Evolutionary conservation across 2,113 vertebrate species (phyloP).

Genomic region (Urocynchramus pylzowi): DNA sequence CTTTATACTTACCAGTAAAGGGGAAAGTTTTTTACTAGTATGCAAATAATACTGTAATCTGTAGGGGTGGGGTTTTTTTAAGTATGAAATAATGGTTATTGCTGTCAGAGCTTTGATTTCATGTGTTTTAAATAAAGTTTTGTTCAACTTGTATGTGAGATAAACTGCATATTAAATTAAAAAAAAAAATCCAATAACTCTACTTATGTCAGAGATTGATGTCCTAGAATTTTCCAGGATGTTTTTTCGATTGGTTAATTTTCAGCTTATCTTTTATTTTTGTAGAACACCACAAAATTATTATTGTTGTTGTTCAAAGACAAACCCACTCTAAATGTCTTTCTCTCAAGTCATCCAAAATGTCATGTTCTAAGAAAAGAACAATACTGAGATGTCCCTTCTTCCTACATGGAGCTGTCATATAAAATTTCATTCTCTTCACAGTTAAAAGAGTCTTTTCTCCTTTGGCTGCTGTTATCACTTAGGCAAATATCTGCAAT

Average conservation of each 20-base stretch:
- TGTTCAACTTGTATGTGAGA: too few relatives aligned
- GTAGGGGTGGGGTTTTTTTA: fast-evolving
- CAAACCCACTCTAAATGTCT: background rate
- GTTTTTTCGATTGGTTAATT: background rate
- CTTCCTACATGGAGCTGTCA: background rate
- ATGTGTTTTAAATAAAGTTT: background rate
- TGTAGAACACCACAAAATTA: background rate
- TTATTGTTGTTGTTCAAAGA: background rate
- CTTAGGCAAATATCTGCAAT: background rate
- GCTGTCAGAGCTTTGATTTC: background rate
- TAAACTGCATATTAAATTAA: background rate
- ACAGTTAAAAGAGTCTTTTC: background rate
- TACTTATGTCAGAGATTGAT: fast-evolving
- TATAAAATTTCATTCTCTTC: background rate
- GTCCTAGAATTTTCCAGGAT: background rate
- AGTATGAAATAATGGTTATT: background rate
- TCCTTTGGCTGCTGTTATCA: background rate
- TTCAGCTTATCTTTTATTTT: background rate
- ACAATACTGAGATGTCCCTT: background rate
- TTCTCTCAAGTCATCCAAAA: background rate
- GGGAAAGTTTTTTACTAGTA: background rate
- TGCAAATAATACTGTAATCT: background rate
- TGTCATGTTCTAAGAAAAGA: background rate
- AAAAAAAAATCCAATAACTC: background rate
- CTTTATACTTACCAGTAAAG: background rate